Evolutionary conservation across 2,113 vertebrate genomes (phyloP).

Genomic region (Oreocharis arfaki): DNA sequence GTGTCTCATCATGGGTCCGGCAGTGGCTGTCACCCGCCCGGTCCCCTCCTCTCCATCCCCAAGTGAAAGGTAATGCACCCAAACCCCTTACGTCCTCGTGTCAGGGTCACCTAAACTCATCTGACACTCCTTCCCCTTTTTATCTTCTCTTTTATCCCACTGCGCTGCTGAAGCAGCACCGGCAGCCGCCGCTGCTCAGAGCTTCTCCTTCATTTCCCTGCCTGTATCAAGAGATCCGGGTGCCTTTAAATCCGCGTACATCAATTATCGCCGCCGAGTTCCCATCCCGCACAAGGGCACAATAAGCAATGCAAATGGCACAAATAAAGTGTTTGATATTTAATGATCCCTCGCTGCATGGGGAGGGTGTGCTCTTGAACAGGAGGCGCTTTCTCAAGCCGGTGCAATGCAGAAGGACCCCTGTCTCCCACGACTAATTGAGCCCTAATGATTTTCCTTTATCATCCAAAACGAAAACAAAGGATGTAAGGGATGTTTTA

Average conservation of each 20-base stretch:
- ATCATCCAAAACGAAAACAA: conserved; percentile 15
- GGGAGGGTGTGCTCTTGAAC: not conserved
- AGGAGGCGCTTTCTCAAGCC: not conserved
- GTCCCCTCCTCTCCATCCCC: not conserved
- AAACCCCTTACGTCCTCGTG: not conserved
- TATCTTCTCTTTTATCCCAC: fast-evolving
- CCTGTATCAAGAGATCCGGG: not conserved
- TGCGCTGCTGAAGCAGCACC: not conserved
- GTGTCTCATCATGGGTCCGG: not conserved
- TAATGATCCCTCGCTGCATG: not conserved
- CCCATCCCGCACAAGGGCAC: not conserved
- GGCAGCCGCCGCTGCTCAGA: fast-evolving
- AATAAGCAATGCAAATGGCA: not conserved
- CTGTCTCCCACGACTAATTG: not conserved
- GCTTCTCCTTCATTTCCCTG: not conserved
- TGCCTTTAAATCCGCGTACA: not conserved
- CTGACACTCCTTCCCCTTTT: not conserved
- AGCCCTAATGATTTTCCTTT: conserved; percentile 25
- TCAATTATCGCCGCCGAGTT: fast-evolving
- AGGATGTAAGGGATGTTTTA: conserved; percentile 21
- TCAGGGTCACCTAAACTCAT: not conserved
- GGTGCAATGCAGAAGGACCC: not conserved
- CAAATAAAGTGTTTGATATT: not conserved
- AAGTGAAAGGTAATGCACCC: fast-evolving
- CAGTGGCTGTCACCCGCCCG: fast-evolving